Percentiles rank a stretch among this genome's conserved stretches.
Evolutionary conservation across 2,888 invertebrate species (phyloP).

Genomic region (Pharmacophagus antenor): DNA sequence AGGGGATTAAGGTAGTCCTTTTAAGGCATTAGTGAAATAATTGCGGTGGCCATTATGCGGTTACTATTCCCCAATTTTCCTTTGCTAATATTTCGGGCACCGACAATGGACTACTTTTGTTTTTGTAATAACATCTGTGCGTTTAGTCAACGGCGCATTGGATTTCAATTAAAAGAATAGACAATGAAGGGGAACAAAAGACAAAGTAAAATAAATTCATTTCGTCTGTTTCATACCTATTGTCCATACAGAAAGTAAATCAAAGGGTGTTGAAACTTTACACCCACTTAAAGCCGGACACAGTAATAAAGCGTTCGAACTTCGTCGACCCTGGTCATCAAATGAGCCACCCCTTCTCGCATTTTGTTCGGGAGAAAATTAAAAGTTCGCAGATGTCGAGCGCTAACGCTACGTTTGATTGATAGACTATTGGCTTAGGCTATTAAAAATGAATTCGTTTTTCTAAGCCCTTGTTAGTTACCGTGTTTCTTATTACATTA

Average conservation of each 20-base stretch:
- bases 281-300: constrained; percentile 81
- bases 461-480: background rate
- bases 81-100: constrained; percentile 38
- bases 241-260: constrained; percentile 75
- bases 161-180: constrained; percentile 28
- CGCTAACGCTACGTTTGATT: constrained; percentile 39
- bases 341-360: constrained; percentile 72
- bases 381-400: constrained; percentile 64
- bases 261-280: constrained; percentile 82
- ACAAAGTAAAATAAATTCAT: constrained; percentile 65
- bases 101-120: constrained; percentile 24
- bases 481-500: background rate
- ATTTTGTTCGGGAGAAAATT: constrained; percentile 70
- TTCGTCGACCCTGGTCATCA: constrained; percentile 77
- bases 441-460: background rate
- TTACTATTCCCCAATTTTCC: constrained; percentile 57
- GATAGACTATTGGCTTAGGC: constrained; percentile 30
- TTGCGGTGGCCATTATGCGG: constrained; percentile 73
- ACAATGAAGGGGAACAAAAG: constrained; percentile 29
- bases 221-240: constrained; percentile 63
- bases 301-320: constrained; percentile 81
- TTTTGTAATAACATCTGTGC: constrained; percentile 19
- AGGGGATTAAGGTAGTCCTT: constrained; percentile 78
- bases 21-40: constrained; percentile 78
- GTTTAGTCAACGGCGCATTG: constrained; percentile 19